These are phyloP conservation scores for Phymanthus crucifer DNA, from an alignment of 92 coral and sea anemone species.

Conservation along the genomic window DNA sequence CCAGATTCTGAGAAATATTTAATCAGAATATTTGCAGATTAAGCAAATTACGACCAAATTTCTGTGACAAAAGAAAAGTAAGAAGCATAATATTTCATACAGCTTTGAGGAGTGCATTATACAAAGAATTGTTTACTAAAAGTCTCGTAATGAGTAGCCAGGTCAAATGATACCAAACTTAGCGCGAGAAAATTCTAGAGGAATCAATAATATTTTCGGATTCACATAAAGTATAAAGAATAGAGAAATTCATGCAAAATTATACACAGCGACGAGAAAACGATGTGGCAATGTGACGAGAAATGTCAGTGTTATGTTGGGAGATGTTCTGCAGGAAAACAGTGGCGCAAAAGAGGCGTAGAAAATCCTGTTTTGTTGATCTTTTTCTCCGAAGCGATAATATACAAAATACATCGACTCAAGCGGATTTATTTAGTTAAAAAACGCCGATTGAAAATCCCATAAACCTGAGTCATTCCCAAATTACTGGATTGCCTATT, in stretches of 20 bases:
- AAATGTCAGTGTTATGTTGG: neutral
- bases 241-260: neutral
- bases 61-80: too few species aligned
- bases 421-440: neutral
- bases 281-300: neutral
- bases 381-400: neutral
- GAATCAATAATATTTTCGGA: neutral
- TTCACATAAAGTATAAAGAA: neutral
- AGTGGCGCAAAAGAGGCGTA: neutral
- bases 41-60: too few species aligned
- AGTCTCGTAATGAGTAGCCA: neutral
- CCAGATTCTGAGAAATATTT: too few species aligned
- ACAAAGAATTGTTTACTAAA: neutral
- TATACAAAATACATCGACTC: neutral
- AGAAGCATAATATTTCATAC: too few species aligned
- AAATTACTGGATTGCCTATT: neutral
- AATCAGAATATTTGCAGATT: too few species aligned
- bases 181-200: conserved; percentile 3
- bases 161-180: neutral
- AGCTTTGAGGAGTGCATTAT: too few species aligned
- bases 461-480: neutral
- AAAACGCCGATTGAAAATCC: neutral
- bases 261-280: neutral
- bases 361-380: neutral
- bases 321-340: neutral